Evolutionary conservation across 2,797 vertebrate genomes (phyloP).

Genomic region (Xyrichtys novacula): DNA sequence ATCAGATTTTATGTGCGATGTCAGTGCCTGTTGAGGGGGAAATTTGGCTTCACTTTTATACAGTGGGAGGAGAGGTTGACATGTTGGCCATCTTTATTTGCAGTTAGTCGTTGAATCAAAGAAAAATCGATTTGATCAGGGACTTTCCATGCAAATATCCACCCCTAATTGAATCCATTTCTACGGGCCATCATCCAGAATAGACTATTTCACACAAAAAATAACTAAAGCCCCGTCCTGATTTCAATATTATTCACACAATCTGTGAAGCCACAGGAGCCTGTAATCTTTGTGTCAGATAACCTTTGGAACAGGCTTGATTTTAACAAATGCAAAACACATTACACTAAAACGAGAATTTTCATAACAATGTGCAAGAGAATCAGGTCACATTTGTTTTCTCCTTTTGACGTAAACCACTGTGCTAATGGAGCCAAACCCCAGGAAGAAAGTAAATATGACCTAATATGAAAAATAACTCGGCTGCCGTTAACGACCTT

Average conservation of each 20-base stretch:
- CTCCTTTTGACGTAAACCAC: constrained; percentile 23
- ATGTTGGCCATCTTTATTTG: no score
- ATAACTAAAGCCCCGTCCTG: not conserved
- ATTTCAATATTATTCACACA: constrained; percentile 21
- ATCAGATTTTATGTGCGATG: no score
- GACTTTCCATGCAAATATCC: constrained; percentile 4
- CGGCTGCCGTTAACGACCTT: constrained; percentile 30
- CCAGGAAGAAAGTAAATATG: constrained; percentile 31
- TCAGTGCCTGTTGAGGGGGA: no score
- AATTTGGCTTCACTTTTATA: no score
- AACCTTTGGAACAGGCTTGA: constrained; percentile 30
- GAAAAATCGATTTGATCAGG: no score
- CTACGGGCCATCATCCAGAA: constrained; percentile 2
- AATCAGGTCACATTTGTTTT: constrained; percentile 34
- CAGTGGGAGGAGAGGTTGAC: no score
- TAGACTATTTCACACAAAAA: not conserved
- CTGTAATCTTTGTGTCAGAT: constrained; percentile 30
- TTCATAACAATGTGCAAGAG: constrained; percentile 10
- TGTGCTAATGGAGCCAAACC: constrained; percentile 29
- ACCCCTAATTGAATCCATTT: constrained; percentile 17
- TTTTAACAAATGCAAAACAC: constrained; percentile 25
- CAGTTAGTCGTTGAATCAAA: no score
- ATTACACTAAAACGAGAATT: constrained; percentile 20
- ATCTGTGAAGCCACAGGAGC: constrained; percentile 23
- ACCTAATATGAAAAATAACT: constrained; percentile 46